Evolutionary conservation across 2,113 vertebrate species (phyloP), one percentile per base, ranked within the genome.

Genomic region (Indicator indicator): DNA sequence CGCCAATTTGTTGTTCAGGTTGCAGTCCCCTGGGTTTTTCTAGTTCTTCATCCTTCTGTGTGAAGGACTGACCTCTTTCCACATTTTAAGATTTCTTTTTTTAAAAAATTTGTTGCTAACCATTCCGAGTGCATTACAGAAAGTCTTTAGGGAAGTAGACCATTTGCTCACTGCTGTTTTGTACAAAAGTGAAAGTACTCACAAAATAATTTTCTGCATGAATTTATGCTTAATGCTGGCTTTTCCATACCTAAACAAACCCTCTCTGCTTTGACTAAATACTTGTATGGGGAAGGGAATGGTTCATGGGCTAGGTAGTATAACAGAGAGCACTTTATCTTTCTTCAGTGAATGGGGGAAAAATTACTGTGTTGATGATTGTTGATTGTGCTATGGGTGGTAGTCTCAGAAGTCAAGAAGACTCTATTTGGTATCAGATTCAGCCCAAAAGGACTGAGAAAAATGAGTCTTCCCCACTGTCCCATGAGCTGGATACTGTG

Each of bases 121-220:
- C 28, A 23, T 72, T 95, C 77, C 33, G 52, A 81, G 36, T 5
- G 3, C 16, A 5, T 68, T 84, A 54, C 12, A 59, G 69, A 90
- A 92, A 21, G 55, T 81, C 72, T 94, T 96, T 21, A 80, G 86
- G 90, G 56, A 92, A 82, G 90, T 54, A n/a, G 23, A 62, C 62
- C 12, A 36, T 88, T 96, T 95, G 78, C 84, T 89, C 78, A 92
- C 62, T 96, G 64, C 56, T 83, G 48, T 60, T 88, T 84, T 74
- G 21, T 92, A 26, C 67, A 40, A 89, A 93, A 95, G 62, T 92
- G 64, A 58, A 95, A 84, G n/a, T 94, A 62, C 14, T 19, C 4
- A 3, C 80, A 90, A 40, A 93, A 87, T 85, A 75, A 88, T 94
- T 89, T 23, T n/a, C 48, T 73, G 27, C 6, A 6, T 68, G 67